Conservation (phyloP, 2,797 vertebrate genomes). For the Hippopotamyrus pictus region DNA sequence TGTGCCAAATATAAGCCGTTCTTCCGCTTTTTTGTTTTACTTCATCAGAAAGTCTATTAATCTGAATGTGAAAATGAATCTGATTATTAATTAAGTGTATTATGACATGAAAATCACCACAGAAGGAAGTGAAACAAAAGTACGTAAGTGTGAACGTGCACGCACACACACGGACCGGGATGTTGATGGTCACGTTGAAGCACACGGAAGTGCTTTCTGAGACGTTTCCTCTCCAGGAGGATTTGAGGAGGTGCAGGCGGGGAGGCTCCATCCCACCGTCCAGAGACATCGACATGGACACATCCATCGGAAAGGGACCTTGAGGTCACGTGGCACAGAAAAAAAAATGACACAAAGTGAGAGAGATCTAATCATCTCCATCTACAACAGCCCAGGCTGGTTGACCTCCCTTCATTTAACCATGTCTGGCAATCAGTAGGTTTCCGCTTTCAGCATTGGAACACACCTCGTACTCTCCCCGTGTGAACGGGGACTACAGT, state of each 20-base stretch:
- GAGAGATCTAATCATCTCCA: neutral
- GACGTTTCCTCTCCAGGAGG: constrained; percentile 23
- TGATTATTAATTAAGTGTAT: neutral
- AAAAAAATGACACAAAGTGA: neutral
- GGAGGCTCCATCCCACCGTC: constrained; percentile 15
- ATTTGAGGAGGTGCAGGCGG: constrained; percentile 27
- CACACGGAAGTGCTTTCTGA: constrained; percentile 19
- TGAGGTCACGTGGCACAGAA: neutral
- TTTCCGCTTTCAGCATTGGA: neutral
- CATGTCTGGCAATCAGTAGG: neutral
- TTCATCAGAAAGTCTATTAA: neutral
- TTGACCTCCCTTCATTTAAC: neutral
- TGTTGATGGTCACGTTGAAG: constrained; percentile 25
- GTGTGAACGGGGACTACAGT: constrained; percentile 15
- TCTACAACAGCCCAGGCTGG: neutral
- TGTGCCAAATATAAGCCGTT: neutral
- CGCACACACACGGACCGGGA: constrained; percentile 29
- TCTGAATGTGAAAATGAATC: neutral
- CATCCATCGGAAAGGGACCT: constrained; percentile 28
- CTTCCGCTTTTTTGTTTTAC: neutral
- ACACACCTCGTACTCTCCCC: constrained; percentile 26
- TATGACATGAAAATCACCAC: neutral
- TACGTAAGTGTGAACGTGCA: neutral
- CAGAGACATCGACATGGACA: constrained; percentile 30
- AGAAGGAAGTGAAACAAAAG: neutral